Conservation (phyloP, 2,113 vertebrate species). For the Corvus moneduloides region DNA sequence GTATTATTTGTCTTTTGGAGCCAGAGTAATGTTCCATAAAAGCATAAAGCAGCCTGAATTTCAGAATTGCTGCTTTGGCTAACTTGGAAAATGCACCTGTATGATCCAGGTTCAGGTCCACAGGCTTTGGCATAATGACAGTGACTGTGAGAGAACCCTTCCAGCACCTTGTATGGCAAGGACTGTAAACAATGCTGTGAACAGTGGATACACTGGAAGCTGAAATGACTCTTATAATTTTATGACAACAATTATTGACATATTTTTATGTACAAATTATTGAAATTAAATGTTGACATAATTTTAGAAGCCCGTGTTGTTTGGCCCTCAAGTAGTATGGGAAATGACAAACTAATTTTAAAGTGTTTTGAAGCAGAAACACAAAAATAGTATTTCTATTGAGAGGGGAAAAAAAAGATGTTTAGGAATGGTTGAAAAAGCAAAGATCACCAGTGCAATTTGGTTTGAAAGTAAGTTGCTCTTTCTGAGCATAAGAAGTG, state of each 20-base stretch:
- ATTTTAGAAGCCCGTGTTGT: not conserved
- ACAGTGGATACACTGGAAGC: not conserved
- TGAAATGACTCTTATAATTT: not conserved
- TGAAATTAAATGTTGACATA: not conserved
- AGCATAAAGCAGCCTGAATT: not conserved
- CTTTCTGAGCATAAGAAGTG: not conserved
- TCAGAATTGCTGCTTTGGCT: not conserved
- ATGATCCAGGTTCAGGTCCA: not conserved
- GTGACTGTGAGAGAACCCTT: not conserved
- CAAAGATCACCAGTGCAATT: not conserved
- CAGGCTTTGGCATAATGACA: not conserved
- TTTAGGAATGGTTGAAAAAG: not conserved
- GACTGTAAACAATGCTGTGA: not conserved
- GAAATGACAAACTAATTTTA: not conserved
- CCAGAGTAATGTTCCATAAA: not conserved
- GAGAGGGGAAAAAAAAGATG: fast-evolving
- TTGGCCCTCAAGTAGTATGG: not conserved
- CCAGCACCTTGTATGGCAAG: not conserved
- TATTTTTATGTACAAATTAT: not conserved
- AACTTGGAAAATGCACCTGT: not conserved
- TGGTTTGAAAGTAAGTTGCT: not conserved
- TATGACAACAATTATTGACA: not conserved
- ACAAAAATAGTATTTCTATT: not conserved
- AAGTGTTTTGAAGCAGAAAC: not conserved
- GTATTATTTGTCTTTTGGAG: not conserved